Percentiles rank a stretch among this genome's conserved stretches.
Evolutionary conservation across 2,888 invertebrate genomes (phyloP).

Genomic region (Lapara coniferarum): DNA sequence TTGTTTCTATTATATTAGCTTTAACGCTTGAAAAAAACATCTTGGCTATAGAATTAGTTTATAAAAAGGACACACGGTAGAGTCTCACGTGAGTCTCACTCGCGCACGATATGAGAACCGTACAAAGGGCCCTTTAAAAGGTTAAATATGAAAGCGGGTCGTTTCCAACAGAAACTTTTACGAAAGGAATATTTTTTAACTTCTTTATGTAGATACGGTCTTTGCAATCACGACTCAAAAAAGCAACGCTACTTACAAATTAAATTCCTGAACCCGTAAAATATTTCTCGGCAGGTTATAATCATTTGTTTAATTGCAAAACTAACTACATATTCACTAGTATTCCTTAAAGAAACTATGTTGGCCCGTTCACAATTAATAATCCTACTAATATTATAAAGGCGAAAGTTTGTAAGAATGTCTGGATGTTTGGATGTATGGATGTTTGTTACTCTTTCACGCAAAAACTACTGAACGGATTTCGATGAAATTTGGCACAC

Average conservation of each 20-base stretch:
- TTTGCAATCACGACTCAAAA: slow-evolving; percentile 33
- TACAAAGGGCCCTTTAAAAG: slow-evolving; percentile 5
- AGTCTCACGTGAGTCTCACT: not conserved
- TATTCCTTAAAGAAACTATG: not conserved
- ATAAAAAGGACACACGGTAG: slow-evolving; percentile 1
- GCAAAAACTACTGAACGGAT: no score
- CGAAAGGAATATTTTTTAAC: slow-evolving; percentile 23
- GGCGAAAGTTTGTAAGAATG: no score
- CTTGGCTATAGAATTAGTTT: not conserved
- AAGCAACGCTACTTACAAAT: slow-evolving; percentile 40
- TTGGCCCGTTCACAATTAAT: not conserved
- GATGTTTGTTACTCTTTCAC: no score
- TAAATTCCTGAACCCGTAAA: slow-evolving; percentile 47
- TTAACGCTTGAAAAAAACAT: no score
- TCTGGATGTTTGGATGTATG: no score
- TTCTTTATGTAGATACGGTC: slow-evolving; percentile 11
- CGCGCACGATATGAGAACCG: slow-evolving; percentile 9
- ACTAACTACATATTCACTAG: not conserved
- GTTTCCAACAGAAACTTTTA: slow-evolving; percentile 23
- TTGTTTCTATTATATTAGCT: no score
- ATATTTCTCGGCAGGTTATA: slow-evolving; percentile 31
- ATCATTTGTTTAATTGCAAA: slow-evolving; percentile 2
- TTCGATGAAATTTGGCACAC: no score
- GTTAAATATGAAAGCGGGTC: slow-evolving; percentile 23
- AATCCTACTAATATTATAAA: no score